Evolutionary conservation across 2,113 vertebrate genomes (phyloP).

Genomic region (Isichthys henryi): DNA sequence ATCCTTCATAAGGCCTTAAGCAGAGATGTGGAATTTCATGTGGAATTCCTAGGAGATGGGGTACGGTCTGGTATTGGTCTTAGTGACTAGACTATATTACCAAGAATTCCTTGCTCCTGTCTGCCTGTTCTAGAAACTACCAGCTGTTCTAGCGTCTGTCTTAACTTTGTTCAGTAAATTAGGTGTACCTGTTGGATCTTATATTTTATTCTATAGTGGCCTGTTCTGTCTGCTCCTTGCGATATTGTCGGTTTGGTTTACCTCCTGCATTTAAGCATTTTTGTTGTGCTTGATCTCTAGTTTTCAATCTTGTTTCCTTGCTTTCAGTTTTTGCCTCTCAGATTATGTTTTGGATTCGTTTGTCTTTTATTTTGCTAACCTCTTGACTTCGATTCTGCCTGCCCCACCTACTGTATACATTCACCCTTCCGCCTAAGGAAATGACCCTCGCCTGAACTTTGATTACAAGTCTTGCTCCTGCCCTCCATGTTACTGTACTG

Average conservation of each 20-base stretch:
- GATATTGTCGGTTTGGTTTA: not conserved
- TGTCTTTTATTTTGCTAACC: not conserved
- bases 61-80: not conserved
- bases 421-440: not conserved
- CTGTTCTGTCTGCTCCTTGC: not conserved
- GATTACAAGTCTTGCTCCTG: not conserved
- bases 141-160: not conserved
- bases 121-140: not conserved
- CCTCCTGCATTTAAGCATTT: not conserved
- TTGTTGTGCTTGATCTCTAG: not conserved
- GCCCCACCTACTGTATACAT: not conserved
- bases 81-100: not conserved
- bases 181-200: not conserved
- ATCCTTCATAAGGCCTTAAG: not conserved
- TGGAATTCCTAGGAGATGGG: not conserved
- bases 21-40: not conserved
- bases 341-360: not conserved
- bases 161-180: not conserved
- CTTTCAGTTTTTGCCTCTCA: not conserved
- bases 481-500: not conserved
- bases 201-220: not conserved
- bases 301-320: not conserved
- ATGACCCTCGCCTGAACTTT: not conserved
- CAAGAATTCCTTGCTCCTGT: not conserved
- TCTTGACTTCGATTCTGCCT: not conserved